Conservation (phyloP, 1,140 invertebrate species). For the Platorchestia sp. region DNA sequence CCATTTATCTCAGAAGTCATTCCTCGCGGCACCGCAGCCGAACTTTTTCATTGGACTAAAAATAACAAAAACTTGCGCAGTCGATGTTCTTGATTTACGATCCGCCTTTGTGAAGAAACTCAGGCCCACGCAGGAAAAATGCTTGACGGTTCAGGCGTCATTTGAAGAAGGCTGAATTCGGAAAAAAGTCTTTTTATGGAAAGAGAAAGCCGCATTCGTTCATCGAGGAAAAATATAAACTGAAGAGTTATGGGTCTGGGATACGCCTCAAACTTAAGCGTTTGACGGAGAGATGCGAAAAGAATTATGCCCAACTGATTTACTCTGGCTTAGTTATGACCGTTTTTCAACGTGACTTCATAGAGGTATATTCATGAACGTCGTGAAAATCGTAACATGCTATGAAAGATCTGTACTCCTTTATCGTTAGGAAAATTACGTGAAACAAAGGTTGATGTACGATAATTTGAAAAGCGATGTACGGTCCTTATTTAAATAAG, state of each 20-base stretch:
- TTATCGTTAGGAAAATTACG: too few species aligned
- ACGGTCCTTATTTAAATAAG: too few species aligned
- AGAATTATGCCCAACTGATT: background rate
- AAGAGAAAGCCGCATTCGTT: background rate
- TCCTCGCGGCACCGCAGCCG: background rate
- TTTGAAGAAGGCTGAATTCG: background rate
- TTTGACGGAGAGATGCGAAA: background rate
- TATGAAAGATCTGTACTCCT: too few species aligned
- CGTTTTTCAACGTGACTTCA: background rate
- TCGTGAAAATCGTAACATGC: background rate
- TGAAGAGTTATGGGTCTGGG: background rate
- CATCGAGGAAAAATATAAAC: background rate
- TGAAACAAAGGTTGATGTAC: too few species aligned
- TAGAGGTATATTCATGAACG: too few species aligned
- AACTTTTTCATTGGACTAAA: conserved; percentile 44
- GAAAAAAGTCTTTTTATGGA: background rate
- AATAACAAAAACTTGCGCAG: conserved; percentile 43
- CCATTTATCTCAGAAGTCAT: conserved; percentile 52
- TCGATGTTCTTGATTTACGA: conserved; percentile 44
- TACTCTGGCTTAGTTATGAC: background rate
- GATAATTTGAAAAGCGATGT: too few species aligned
- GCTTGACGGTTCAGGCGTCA: background rate
- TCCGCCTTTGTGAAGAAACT: conserved; percentile 22
- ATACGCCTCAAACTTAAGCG: background rate
- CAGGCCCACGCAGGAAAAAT: background rate